Evolutionary conservation across 2,888 invertebrate species (phyloP).

Genomic region (Koerneria pararmatus): DNA sequence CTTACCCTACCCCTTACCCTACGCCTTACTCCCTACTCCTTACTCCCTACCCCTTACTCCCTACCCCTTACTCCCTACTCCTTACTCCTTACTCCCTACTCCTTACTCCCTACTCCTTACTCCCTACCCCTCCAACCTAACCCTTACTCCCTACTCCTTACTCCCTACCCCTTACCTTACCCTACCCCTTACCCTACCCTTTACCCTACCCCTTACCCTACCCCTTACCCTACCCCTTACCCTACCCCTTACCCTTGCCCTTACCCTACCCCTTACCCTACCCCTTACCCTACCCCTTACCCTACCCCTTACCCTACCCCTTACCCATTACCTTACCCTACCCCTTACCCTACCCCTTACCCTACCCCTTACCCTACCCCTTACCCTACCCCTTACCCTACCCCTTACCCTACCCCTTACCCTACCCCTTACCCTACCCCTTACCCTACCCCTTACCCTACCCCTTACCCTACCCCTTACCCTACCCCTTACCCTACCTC

Average conservation of each 20-base stretch:
- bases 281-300: constrained; percentile 24
- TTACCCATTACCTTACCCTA: no score
- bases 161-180: constrained; percentile 19
- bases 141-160: constrained; percentile 26
- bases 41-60: constrained; percentile 23
- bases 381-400: no score
- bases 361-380: no score
- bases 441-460: constrained; percentile 10
- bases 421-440: constrained; percentile 27
- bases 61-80: constrained; percentile 25
- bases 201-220: constrained; percentile 6
- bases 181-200: constrained; percentile 13
- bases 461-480: constrained; percentile 19
- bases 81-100: constrained; percentile 28
- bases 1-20: constrained; percentile 24
- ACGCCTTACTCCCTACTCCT: constrained; percentile 23
- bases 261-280: neutral
- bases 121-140: neutral
- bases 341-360: no score
- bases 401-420: no score
- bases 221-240: constrained; percentile 7
- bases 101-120: constrained; percentile 22
- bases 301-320: no score
- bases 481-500: no score
- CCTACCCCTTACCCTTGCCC: no score